phyloP scores from a whole-genome alignment of 2,113 vertebrate species.

The Hassar affinis region DNA sequence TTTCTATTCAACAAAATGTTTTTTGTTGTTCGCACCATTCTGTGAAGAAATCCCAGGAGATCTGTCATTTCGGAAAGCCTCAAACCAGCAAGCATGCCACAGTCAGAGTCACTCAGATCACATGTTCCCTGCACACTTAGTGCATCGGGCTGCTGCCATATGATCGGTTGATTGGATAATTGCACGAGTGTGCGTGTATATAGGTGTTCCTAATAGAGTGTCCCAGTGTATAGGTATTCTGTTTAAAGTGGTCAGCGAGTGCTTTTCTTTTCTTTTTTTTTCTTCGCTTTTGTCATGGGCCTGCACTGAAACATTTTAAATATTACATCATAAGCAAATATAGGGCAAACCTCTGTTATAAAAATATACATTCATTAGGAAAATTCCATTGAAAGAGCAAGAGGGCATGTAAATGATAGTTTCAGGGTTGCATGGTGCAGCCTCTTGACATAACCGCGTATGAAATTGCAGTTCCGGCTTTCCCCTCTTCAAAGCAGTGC shows the following conservation, averaged over 20 bases:
- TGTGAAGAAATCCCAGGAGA: not conserved
- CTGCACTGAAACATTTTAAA: not conserved
- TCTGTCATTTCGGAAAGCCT: not conserved
- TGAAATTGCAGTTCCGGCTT: slow-evolving; percentile 46
- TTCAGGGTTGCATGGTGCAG: slow-evolving; percentile 38
- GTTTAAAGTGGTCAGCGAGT: not conserved
- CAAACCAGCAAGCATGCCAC: not conserved
- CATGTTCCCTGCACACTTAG: too few relatives aligned
- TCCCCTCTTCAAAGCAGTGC: slow-evolving; percentile 47
- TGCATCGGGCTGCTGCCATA: not conserved
- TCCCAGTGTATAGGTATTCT: not conserved
- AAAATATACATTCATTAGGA: slow-evolving; percentile 27
- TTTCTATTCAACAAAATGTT: not conserved
- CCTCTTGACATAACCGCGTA: slow-evolving; percentile 45
- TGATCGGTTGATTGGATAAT: not conserved
- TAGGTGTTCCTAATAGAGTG: not conserved
- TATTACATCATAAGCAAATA: not conserved
- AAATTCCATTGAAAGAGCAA: slow-evolving; percentile 1
- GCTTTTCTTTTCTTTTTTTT: not conserved
- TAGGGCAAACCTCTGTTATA: not conserved
- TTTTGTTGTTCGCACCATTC: not conserved
- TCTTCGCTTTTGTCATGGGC: not conserved
- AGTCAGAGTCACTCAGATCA: not conserved
- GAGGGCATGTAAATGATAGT: slow-evolving; percentile 43
- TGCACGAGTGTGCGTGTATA: not conserved